Evolutionary conservation across 1,140 invertebrate species (phyloP), one percentile per base, ranked within the genome.

Genomic region (Trachymyrmex cornetzi): DNA sequence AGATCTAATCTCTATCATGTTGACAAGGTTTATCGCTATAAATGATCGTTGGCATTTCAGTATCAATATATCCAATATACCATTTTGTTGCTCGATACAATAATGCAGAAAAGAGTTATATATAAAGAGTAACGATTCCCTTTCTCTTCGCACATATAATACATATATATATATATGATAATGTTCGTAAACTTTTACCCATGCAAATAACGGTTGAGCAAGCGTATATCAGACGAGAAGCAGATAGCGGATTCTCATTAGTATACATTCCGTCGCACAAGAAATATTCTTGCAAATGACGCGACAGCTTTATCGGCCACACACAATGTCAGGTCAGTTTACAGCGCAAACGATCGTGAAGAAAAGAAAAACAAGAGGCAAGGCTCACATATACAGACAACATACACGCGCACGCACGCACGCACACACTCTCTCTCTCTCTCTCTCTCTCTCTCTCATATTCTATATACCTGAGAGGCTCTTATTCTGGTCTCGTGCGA

Each of bases 401-500:
- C 67, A 14, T 6, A 9, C 11, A 2, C 19, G n/a, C 48, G 0
- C 14, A 4, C 3, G 14, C 14, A 16, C 14, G 0, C 12, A 14
- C 48, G 2, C 61, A 4, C 19, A n/a, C 61, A 16, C 19, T 22
- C 79, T n/a, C 6, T n/a, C 63, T 55, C 9, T 22, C 27, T 53
- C 14, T 5, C 27, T 59, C 16, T 57, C 50, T 24, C 2, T 3
- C 30, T 22, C 44, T 72, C 24, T 27, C 22, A 16, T 9, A 44
- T 44, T 44, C 5, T 6, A 38, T 38, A 24, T 93, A 95, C 95
- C 93, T 96, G 96, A 11, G 96, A 96, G 53, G 96, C 96, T 92
- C 92, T 95, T 69, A 97, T 94, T 92, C 96, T 95, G 91, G 96
- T 96, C 87, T 95, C 92, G 79, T 95, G 93, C 1, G 96, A 93